These are phyloP conservation scores for Cyanoramphus novaezelandiae DNA, from an alignment of 2,113 vertebrate species.

Conservation along the genomic window DNA sequence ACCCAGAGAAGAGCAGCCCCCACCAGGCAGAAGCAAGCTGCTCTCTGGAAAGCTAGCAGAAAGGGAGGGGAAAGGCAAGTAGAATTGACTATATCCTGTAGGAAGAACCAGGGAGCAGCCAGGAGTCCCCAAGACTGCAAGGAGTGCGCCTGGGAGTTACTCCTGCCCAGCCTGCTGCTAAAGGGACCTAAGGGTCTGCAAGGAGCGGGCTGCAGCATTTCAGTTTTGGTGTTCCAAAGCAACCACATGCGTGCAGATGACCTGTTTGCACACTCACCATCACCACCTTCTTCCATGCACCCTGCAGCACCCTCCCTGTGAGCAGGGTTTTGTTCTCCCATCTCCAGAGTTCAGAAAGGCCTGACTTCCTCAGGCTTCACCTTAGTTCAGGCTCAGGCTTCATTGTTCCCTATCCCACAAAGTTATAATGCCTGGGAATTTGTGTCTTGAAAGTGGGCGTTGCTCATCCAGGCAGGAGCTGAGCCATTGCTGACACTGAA, in stretches of 20 bases:
- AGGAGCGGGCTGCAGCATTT: neutral
- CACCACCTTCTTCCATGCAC: neutral
- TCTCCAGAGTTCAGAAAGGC: neutral
- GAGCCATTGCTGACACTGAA: neutral
- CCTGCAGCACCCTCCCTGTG: neutral
- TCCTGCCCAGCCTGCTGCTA: neutral
- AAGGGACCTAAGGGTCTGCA: neutral
- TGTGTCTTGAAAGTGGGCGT: neutral
- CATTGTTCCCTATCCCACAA: accelerated
- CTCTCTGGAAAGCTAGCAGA: neutral
- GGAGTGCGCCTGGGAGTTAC: accelerated
- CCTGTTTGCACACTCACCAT: neutral
- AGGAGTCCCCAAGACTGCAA: neutral
- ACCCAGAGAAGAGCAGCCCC: slow-evolving; percentile 23
- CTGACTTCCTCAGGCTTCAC: neutral
- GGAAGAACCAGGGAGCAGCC: neutral
- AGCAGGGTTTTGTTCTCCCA: neutral
- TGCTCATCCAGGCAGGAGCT: neutral
- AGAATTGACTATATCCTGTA: neutral
- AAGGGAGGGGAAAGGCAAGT: neutral
- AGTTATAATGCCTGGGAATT: neutral
- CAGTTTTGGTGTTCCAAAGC: accelerated
- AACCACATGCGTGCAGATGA: accelerated
- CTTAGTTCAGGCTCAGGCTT: neutral
- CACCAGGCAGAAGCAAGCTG: slow-evolving; percentile 33